Evolutionary conservation across 2,888 invertebrate species (phyloP).

Genomic region (Eutolmus rufibarbis): DNA sequence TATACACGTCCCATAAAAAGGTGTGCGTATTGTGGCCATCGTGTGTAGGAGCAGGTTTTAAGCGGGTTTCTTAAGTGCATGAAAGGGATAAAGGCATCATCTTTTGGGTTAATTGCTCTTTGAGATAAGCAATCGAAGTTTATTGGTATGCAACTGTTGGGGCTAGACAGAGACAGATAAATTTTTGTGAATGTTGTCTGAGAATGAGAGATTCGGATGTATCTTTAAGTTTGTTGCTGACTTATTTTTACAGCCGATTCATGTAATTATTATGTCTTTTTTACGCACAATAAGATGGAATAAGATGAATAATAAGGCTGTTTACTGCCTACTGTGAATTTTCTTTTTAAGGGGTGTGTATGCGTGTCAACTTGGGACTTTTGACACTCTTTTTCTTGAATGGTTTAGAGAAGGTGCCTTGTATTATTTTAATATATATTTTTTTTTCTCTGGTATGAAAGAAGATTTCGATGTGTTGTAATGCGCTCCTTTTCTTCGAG

Average conservation of each 20-base stretch:
- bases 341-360: not conserved
- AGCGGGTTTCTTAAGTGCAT: not conserved
- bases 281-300: slow-evolving; percentile 36
- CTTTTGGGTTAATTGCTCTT: slow-evolving; percentile 32
- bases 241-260: slow-evolving; percentile 35
- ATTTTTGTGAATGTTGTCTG: not conserved
- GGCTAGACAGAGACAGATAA: not conserved
- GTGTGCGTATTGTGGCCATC: slow-evolving; percentile 42
- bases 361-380: not conserved
- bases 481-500: slow-evolving; percentile 32
- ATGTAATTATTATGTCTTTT: slow-evolving; percentile 36
- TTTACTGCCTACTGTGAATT: slow-evolving; percentile 8
- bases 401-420: not conserved
- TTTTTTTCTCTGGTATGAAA: not conserved
- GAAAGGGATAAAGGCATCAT: not conserved
- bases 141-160: not conserved
- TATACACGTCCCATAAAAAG: slow-evolving; percentile 41
- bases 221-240: slow-evolving; percentile 9
- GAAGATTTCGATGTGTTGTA: not conserved
- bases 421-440: no score
- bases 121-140: slow-evolving; percentile 39
- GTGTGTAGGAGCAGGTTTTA: not conserved
- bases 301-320: slow-evolving; percentile 33
- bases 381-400: slow-evolving; percentile 9
- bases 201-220: slow-evolving; percentile 26